phyloP scores from a whole-genome alignment of 30 jellyfish, hydroid and myxozoan genomes.

The Turritopsis rubra region DNA sequence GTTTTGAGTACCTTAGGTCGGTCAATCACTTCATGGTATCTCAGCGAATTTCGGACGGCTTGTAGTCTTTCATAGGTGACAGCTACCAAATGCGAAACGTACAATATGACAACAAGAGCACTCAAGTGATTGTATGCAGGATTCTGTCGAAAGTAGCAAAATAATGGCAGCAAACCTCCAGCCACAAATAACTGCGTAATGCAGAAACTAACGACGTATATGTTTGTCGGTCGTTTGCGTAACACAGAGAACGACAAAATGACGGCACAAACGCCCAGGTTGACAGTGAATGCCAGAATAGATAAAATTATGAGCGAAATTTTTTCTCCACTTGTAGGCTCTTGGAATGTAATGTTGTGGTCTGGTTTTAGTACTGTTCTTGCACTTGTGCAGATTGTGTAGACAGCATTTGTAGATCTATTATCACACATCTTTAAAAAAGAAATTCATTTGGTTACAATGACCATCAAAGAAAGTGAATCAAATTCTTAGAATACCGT shows the following conservation, averaged over 20 bases:
- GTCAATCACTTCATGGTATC: conserved; percentile 40
- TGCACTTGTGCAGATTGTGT: no score
- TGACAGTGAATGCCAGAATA: background rate
- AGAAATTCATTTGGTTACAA: no score
- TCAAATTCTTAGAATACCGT: no score
- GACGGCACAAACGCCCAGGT: background rate
- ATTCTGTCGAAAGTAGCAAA: conserved; percentile 28
- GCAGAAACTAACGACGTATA: conserved; percentile 68
- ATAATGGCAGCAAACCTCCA: conserved; percentile 55
- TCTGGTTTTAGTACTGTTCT: background rate
- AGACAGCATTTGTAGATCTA: background rate
- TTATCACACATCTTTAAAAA: background rate
- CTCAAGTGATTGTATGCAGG: conserved; percentile 34
- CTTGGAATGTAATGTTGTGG: background rate
- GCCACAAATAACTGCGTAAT: conserved; percentile 48
- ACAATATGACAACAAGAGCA: conserved; percentile 37
- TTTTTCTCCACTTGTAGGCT: background rate
- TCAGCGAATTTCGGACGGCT: conserved; percentile 52
- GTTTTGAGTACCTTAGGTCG: conserved; percentile 37
- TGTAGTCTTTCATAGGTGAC: conserved; percentile 71
- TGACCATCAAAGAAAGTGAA: no score
- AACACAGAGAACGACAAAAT: background rate
- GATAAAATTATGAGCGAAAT: background rate
- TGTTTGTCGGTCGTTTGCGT: conserved; percentile 36
- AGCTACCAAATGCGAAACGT: conserved; percentile 45